Conservation (phyloP, 1,140 invertebrate species). For the Sminthurinus signatus region DNA sequence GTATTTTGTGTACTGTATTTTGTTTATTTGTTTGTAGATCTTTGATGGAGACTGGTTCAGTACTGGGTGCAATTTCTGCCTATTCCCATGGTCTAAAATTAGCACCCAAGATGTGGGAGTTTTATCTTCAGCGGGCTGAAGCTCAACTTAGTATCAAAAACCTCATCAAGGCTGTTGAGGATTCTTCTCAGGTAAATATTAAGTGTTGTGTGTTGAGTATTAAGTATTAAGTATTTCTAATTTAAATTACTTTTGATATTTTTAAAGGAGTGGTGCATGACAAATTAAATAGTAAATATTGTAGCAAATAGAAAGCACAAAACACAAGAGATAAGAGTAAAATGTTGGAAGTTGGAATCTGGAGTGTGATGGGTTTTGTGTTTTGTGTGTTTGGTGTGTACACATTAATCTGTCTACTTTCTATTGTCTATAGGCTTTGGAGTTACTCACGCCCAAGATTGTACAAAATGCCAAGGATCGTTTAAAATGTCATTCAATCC, state of each 20-base stretch:
- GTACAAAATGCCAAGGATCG: constrained; percentile 62
- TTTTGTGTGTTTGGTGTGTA: too few species aligned
- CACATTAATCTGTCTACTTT: too few species aligned
- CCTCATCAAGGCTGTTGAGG: constrained; percentile 61
- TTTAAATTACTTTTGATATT: too few species aligned
- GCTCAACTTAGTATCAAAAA: constrained; percentile 68
- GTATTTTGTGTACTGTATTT: background rate
- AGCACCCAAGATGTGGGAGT: constrained; percentile 62
- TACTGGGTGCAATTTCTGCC: constrained; percentile 69
- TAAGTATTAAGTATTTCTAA: too few species aligned
- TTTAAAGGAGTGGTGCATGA: background rate
- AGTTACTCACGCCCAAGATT: constrained; percentile 63
- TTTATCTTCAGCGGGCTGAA: constrained; percentile 67
- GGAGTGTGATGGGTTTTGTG: too few species aligned
- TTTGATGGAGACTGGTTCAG: constrained; percentile 67
- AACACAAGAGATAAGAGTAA: too few species aligned
- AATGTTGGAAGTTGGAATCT: too few species aligned
- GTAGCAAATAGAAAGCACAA: background rate
- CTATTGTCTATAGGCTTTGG: constrained; percentile 53
- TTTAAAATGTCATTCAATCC: constrained; percentile 60
- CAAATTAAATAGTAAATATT: background rate
- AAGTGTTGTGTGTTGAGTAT: too few species aligned
- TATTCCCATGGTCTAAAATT: constrained; percentile 70
- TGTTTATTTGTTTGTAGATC: constrained; percentile 48
- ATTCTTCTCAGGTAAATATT: constrained; percentile 58